Percentiles rank a stretch among this genome's conserved stretches.
These are phyloP conservation scores for Patagioenas fasciata DNA, from an alignment of 2,113 vertebrate genomes.

Conservation along the genomic window DNA sequence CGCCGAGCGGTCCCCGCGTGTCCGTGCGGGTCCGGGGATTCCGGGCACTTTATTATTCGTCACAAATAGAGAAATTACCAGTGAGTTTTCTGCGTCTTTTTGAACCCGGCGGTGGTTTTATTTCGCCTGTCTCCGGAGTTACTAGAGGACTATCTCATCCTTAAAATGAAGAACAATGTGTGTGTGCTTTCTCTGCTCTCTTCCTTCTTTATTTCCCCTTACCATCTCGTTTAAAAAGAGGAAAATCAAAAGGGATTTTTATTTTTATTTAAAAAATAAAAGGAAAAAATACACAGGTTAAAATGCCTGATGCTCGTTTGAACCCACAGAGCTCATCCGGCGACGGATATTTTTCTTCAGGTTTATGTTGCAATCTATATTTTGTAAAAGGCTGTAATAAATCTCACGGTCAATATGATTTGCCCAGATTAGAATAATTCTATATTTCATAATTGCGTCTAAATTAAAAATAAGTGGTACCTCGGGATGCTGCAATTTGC, in stretches of 20 bases:
- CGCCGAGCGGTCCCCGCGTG: background rate
- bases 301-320: background rate
- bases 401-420: conserved; percentile 26
- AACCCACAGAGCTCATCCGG: background rate
- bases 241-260: background rate
- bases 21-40: background rate
- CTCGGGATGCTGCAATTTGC: conserved; percentile 24
- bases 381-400: conserved; percentile 7
- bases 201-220: background rate
- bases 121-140: conserved; percentile 5
- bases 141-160: background rate
- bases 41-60: background rate
- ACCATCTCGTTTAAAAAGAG: background rate
- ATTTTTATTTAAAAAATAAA: too few species aligned
- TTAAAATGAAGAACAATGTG: background rate
- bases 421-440: conserved; percentile 53
- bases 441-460: conserved; percentile 50
- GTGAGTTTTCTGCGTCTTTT: conserved; percentile 15
- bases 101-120: background rate
- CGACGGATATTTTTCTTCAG: background rate
- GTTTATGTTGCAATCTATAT: background rate
- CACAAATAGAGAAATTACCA: background rate
- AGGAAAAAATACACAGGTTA: background rate
- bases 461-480: conserved; percentile 52
- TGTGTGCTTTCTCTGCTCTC: background rate